A percentile compares a stretch with the other conserved stretches of the same genome.
Evolutionary conservation across 2,113 vertebrate genomes (phyloP).

Genomic region (Colistium nudipinnis): DNA sequence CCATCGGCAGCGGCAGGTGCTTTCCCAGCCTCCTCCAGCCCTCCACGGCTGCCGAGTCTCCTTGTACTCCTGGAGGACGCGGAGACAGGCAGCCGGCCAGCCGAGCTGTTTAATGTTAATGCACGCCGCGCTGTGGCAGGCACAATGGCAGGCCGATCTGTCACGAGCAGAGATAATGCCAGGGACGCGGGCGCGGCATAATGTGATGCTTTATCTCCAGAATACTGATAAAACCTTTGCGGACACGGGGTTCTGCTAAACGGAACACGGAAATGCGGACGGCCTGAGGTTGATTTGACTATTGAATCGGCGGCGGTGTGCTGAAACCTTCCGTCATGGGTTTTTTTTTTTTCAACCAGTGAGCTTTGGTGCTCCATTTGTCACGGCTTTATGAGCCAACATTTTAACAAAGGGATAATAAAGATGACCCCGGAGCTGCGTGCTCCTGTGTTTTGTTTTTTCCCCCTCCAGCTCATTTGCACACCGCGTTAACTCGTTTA

Average conservation of each 20-base stretch:
- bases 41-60: constrained; percentile 67
- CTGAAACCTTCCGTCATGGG: too few relatives aligned
- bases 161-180: constrained; percentile 76
- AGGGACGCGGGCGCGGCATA: constrained; percentile 74
- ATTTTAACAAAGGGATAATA: background rate
- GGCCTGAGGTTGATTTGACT: constrained; percentile 41
- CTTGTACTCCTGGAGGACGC: constrained; percentile 68
- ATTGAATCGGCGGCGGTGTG: background rate
- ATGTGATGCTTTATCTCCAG: constrained; percentile 71
- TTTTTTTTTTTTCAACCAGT: too few relatives aligned
- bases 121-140: constrained; percentile 60
- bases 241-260: constrained; percentile 58
- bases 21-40: constrained; percentile 62
- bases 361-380: too few relatives aligned
- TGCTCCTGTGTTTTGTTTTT: constrained; percentile 18
- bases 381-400: background rate
- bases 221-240: constrained; percentile 75
- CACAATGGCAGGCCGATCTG: constrained; percentile 73
- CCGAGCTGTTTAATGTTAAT: constrained; percentile 79
- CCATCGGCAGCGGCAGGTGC: constrained; percentile 65
- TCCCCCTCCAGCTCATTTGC: background rate
- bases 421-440: background rate
- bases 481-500: background rate
- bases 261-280: constrained; percentile 36
- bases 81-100: constrained; percentile 65